Conservation (phyloP, 1,140 invertebrate genomes). For the Rhagoletis zephyria region DNA sequence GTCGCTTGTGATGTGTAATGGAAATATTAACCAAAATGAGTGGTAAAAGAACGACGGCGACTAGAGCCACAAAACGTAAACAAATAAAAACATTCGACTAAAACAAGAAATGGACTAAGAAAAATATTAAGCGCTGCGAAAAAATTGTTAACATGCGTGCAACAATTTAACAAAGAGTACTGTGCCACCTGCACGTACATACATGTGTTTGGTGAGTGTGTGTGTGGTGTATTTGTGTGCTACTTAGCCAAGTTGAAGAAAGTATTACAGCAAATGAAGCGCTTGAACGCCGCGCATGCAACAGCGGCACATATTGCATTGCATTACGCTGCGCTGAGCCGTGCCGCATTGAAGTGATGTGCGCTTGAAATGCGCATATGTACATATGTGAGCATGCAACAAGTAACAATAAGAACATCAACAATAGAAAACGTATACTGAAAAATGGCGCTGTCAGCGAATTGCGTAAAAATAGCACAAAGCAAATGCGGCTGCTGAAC, state of each 20-base stretch:
- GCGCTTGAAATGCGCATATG: constrained; percentile 16
- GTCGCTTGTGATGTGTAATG: neutral
- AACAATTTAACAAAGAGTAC: neutral
- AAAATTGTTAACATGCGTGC: constrained; percentile 17
- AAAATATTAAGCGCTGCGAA: constrained; percentile 10
- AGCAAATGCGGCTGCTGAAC: too few relatives aligned
- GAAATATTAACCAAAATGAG: neutral
- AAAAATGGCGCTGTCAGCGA: neutral
- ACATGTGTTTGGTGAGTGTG: neutral
- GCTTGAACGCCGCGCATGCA: neutral
- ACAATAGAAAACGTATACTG: neutral
- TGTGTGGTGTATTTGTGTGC: neutral
- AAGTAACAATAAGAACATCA: too few relatives aligned
- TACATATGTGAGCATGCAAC: too few relatives aligned
- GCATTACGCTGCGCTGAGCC: neutral
- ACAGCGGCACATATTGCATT: neutral
- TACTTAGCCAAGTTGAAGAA: neutral
- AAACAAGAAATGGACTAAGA: neutral
- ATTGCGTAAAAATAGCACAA: too few relatives aligned
- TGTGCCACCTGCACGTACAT: neutral
- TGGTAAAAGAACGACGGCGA: neutral
- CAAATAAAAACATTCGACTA: neutral
- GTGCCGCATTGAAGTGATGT: neutral
- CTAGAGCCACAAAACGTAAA: neutral
- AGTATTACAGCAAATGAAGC: neutral